These are phyloP conservation scores for Ondatra zibethicus DNA, from an alignment of 2,113 vertebrate genomes.

Conservation along the genomic window DNA sequence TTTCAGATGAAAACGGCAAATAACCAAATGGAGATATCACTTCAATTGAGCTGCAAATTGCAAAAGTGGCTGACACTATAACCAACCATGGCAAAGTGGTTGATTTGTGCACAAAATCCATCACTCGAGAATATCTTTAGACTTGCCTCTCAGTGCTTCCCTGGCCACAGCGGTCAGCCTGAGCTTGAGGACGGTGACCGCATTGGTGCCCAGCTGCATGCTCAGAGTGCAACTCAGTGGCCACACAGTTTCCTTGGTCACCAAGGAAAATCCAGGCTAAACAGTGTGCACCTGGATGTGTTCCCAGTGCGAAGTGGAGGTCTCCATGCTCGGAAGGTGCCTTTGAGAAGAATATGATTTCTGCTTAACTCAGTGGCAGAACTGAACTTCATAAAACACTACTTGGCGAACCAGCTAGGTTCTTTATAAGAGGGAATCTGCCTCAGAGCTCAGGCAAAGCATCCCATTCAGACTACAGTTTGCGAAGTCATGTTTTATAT, in stretches of 20 bases:
- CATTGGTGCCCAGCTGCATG: rapidly evolving
- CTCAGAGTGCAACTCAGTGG: background rate
- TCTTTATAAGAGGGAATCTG: rapidly evolving
- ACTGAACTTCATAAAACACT: rapidly evolving
- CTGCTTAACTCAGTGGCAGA: background rate
- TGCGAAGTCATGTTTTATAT: background rate
- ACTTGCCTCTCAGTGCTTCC: background rate
- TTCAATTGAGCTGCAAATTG: background rate
- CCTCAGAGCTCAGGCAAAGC: background rate
- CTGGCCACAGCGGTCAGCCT: rapidly evolving
- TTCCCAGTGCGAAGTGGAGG: too few species aligned
- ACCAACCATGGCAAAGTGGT: background rate
- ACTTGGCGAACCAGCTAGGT: background rate
- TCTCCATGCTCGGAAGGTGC: background rate
- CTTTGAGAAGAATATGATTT: background rate
- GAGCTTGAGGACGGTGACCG: rapidly evolving
- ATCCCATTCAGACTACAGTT: background rate
- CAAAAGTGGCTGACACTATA: background rate
- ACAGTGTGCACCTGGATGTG: rapidly evolving
- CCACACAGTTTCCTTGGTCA: rapidly evolving
- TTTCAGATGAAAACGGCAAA: rapidly evolving
- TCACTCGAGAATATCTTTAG: background rate
- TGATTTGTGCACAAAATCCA: too few species aligned
- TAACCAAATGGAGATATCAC: background rate
- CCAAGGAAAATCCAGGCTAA: rapidly evolving